These are phyloP conservation scores for Tachycineta bicolor DNA, from an alignment of 2,113 vertebrate genomes.

Conservation along the genomic window DNA sequence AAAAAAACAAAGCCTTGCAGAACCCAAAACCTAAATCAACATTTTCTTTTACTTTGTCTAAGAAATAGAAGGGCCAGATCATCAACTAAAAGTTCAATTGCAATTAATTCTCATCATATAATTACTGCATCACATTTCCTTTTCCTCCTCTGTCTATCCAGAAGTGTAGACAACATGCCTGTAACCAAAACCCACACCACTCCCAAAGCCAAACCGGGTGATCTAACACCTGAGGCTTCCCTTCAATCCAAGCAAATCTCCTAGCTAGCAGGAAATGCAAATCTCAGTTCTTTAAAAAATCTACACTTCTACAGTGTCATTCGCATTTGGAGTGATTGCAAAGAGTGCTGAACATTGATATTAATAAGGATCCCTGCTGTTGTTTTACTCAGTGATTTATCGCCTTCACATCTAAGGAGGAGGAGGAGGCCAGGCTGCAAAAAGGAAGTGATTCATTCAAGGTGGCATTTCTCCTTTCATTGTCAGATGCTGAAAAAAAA, in stretches of 20 bases:
- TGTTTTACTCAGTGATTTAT: conserved; percentile 69
- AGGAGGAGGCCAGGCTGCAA: conserved; percentile 48
- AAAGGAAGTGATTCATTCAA: conserved; percentile 59
- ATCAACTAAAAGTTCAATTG: background rate
- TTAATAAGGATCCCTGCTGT: conserved; percentile 68
- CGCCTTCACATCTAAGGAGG: conserved; percentile 46
- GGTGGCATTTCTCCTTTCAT: conserved; percentile 34
- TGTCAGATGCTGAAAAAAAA: conserved; percentile 10
- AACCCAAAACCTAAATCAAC: background rate
- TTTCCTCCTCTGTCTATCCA: background rate
- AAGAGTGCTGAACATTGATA: conserved; percentile 50
- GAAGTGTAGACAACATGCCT: background rate
- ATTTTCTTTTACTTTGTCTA: background rate
- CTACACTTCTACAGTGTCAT: background rate
- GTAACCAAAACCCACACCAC: background rate
- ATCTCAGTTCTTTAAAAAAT: background rate
- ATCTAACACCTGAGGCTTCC: background rate
- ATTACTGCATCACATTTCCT: background rate
- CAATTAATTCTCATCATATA: background rate
- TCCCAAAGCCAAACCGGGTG: background rate
- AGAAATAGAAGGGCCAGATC: background rate
- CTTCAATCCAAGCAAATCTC: background rate
- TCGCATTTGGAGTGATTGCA: conserved; percentile 14
- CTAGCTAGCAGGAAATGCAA: background rate
- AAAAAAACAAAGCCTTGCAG: background rate